Conservation (phyloP, 2,113 vertebrate species). For the Atlantisia rogersi region DNA sequence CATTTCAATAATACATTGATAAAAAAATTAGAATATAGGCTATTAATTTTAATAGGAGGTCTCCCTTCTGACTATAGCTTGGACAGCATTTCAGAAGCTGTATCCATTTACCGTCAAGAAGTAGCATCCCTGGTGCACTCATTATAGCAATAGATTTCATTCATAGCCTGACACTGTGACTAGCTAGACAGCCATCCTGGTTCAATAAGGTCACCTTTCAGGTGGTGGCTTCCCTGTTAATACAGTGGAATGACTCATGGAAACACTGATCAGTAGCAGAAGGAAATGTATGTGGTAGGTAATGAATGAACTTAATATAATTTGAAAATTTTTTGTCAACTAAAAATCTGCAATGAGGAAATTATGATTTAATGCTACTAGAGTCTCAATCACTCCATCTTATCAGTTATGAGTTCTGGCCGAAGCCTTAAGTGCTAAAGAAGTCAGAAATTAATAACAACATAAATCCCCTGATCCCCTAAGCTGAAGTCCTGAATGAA, state of each 20-base stretch:
- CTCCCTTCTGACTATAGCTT: constrained; percentile 37
- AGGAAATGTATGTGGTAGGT: background rate
- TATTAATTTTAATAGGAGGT: constrained; percentile 73
- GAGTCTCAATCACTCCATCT: background rate
- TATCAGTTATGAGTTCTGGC: background rate
- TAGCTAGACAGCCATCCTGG: background rate
- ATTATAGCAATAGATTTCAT: constrained; percentile 48
- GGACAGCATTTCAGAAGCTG: constrained; percentile 34
- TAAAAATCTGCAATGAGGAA: background rate
- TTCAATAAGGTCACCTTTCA: constrained; percentile 39
- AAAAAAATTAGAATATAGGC: constrained; percentile 36
- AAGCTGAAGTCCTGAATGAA: background rate
- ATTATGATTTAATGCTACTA: background rate
- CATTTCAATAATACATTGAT: constrained; percentile 67
- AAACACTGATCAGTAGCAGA: background rate
- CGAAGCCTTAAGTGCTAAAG: background rate
- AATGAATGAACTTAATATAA: background rate
- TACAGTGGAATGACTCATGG: background rate
- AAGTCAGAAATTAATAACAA: background rate
- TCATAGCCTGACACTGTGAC: constrained; percentile 4
- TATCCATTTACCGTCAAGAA: background rate
- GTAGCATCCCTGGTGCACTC: constrained; percentile 30
- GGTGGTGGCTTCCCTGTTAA: background rate
- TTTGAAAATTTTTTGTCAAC: background rate
- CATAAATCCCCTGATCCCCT: background rate